Evolutionary conservation across 2,888 invertebrate species (phyloP).

Genomic region (Oxycera nigricornis): DNA sequence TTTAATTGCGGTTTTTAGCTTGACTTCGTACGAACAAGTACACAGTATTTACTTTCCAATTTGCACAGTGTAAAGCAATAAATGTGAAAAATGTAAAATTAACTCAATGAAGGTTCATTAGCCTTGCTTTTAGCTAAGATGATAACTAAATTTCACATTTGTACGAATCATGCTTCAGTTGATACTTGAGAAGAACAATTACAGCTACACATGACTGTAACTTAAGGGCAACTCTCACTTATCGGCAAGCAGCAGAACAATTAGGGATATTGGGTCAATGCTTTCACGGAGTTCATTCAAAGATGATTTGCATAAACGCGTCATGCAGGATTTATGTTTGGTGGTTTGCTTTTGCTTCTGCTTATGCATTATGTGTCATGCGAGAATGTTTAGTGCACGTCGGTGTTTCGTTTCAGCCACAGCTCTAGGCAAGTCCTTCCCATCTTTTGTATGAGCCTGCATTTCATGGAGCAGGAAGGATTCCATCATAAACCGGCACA

Average conservation of each 20-base stretch:
- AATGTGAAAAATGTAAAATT: too few species aligned
- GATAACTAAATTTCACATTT: too few species aligned
- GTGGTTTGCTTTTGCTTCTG: conserved; percentile 1
- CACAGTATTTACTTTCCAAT: too few species aligned
- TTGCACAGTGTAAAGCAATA: too few species aligned
- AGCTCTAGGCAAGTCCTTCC: background rate
- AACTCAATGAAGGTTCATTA: too few species aligned
- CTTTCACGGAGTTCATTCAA: conserved; percentile 22
- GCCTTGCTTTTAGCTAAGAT: too few species aligned
- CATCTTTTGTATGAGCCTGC: background rate
- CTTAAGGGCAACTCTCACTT: too few species aligned
- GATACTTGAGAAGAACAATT: too few species aligned
- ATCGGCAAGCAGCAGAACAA: background rate
- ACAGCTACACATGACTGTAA: too few species aligned
- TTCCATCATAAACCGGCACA: background rate
- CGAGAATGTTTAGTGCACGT: conserved; percentile 26
- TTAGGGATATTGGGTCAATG: background rate
- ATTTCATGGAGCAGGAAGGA: background rate
- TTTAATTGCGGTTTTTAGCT: too few species aligned
- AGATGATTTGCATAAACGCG: conserved; percentile 37
- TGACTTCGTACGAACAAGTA: too few species aligned
- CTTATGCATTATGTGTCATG: conserved; percentile 27
- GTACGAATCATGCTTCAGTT: too few species aligned
- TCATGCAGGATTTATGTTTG: conserved; percentile 28
- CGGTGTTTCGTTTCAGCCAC: background rate